Evolutionary conservation across 2,113 vertebrate species (phyloP), one percentile per base, ranked within the genome.

Genomic region (Mormyrus lacerda): DNA sequence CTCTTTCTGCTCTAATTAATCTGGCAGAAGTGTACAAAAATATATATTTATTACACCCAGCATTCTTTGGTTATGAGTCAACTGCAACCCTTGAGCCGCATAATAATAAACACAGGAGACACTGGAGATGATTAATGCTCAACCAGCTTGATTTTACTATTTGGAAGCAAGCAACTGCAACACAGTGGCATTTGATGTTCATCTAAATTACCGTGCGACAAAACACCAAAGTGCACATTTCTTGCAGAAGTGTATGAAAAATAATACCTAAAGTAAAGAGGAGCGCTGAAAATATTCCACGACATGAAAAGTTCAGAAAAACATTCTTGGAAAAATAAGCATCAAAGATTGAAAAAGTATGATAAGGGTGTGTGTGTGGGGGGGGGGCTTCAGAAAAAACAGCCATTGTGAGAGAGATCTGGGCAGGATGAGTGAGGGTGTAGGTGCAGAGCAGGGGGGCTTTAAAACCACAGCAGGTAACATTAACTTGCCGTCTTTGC

Each of bases 381-480:
- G 58, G 79, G 85, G 88, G 90, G 88, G 91, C 83, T 90, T 21
- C 88, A 58, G 19, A 79, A 13, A 85, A 73, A 90, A 2, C 92
- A 93, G 11, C 91, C 91, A 92, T 91, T 88, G 89, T 53, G 89
- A 86, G 87, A 92, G 90, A 92, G 89, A 92, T 91, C 9, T 93
- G 91, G 91, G 93, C 93, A 94, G 92, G 94, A 95, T 95, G 95
- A 94, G 91, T 92, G 92, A 90, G 47, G 90, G 89, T 94, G 94
- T 93, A 92, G 93, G 94, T 93, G 94, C 91, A 89, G 92, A 93
- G 90, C 94, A 93, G 95, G 95, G 95, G 95, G 94, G 93, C 92
- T 94, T 90, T 88, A 89, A 94, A 96, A 96, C 95, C 95, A 94
- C 95, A 95, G 89, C 90, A 95, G 93, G 93, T 91, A 79, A 90